A percentile compares a stretch with the other conserved stretches of the same genome.
Conservation (phyloP, 2,113 vertebrate species). For the Toxostoma redivivum region DNA sequence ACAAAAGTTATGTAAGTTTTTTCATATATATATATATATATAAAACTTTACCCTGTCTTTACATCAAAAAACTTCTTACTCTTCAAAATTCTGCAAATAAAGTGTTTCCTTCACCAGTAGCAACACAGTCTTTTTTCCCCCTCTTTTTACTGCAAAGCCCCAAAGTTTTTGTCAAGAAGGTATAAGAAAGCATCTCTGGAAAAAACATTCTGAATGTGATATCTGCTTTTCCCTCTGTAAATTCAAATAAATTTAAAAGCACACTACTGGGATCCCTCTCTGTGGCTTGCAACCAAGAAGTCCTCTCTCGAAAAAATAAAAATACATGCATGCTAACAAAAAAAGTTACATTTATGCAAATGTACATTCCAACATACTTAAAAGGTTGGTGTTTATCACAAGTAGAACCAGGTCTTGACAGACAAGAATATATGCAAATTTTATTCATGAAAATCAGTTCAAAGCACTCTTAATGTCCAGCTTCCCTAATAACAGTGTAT, state of each 20-base stretch:
- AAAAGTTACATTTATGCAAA: neutral
- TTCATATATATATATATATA: neutral
- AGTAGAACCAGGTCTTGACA: neutral
- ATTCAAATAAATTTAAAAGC: constrained; percentile 10
- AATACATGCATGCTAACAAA: neutral
- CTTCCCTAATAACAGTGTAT: neutral
- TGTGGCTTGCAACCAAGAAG: neutral
- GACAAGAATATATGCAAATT: neutral
- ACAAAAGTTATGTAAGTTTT: neutral
- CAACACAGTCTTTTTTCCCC: neutral
- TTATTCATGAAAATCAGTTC: constrained; percentile 28
- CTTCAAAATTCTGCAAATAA: neutral
- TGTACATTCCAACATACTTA: neutral
- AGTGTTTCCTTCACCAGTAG: neutral
- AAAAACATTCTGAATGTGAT: neutral
- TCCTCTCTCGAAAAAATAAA: neutral
- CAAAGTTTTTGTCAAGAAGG: neutral
- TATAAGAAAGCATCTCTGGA: neutral
- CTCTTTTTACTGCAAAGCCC: neutral
- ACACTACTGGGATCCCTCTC: neutral
- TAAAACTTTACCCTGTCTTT: neutral
- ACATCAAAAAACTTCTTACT: neutral
- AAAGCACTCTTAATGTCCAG: constrained; percentile 41
- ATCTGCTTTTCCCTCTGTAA: neutral
- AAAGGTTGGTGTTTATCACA: neutral